Conservation (phyloP, 2,113 vertebrate species). For the Alosa alosa region DNA sequence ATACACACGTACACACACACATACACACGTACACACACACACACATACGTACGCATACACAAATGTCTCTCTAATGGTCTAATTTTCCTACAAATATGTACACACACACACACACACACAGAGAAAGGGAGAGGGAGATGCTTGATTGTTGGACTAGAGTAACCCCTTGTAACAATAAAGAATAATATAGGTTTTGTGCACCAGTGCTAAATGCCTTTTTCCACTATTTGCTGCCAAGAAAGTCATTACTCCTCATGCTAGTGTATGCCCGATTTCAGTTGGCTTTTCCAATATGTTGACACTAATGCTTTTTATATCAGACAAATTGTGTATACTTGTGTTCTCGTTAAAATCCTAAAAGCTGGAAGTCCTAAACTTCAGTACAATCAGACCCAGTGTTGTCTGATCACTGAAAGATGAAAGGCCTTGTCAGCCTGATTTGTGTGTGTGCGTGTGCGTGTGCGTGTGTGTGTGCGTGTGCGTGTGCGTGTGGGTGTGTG, state of each 20-base stretch:
- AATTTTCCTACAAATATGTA: neutral
- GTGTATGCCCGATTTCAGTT: conserved; percentile 37
- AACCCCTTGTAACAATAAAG: conserved; percentile 34
- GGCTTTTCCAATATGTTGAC: conserved; percentile 42
- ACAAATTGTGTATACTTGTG: conserved; percentile 39
- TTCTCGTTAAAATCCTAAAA: conserved; percentile 41
- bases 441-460: neutral
- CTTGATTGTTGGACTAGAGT: neutral
- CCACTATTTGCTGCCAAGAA: conserved; percentile 58
- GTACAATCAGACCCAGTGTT: neutral
- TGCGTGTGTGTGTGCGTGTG: conserved; percentile 20
- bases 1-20: neutral
- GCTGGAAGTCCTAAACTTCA: conserved; percentile 21
- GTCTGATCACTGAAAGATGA: neutral
- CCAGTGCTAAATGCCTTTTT: conserved; percentile 56
- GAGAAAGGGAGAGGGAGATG: neutral
- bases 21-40: neutral
- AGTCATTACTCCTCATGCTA: conserved; percentile 46
- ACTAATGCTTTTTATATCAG: conserved; percentile 31
- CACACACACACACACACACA: neutral
- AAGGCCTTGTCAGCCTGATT: neutral
- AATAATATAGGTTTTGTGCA: conserved; percentile 35
- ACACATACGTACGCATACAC: neutral
- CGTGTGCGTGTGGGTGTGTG: neutral
- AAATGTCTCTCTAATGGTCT: neutral